phyloP scores from a whole-genome alignment of 1,140 invertebrate species.

The Pseudoatta argentina region DNA sequence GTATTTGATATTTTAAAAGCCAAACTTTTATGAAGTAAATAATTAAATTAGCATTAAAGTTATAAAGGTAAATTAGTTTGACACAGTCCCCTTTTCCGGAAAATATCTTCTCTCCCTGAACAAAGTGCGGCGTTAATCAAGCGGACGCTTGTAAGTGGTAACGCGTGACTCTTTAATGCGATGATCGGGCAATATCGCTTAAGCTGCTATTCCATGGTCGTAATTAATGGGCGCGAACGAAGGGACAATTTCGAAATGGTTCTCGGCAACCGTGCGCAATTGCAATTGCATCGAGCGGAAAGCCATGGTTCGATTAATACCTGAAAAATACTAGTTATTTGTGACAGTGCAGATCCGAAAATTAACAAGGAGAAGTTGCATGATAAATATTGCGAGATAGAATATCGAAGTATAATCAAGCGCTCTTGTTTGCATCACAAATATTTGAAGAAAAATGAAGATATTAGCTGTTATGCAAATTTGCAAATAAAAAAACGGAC shows the following conservation, averaged over 20 bases:
- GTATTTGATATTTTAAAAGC: not conserved
- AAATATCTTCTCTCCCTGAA: constrained; percentile 10
- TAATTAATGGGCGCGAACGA: constrained; percentile 72
- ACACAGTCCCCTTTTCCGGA: not conserved
- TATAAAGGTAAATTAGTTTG: not conserved
- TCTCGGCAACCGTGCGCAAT: constrained; percentile 73
- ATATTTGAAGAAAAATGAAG: not conserved
- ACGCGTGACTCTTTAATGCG: constrained; percentile 73
- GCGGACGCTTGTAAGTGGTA: constrained; percentile 42
- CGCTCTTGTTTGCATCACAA: not conserved
- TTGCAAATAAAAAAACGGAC: not conserved
- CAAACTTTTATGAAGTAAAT: not conserved
- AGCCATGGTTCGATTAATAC: constrained; percentile 68
- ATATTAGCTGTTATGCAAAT: not conserved
- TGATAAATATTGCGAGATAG: constrained; percentile 1
- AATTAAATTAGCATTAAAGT: constrained; percentile 14
- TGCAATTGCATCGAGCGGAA: constrained; percentile 77
- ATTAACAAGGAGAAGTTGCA: constrained; percentile 14
- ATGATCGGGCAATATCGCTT: constrained; percentile 73
- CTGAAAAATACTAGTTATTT: constrained; percentile 59
- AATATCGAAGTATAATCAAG: not conserved
- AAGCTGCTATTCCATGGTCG: constrained; percentile 61
- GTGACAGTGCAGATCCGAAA: constrained; percentile 23
- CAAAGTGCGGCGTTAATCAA: constrained; percentile 55
- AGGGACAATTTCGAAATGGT: constrained; percentile 75